Evolutionary conservation across 2,888 invertebrate species (phyloP), one percentile per base, ranked within the genome.

Genomic region (Nezara viridula): DNA sequence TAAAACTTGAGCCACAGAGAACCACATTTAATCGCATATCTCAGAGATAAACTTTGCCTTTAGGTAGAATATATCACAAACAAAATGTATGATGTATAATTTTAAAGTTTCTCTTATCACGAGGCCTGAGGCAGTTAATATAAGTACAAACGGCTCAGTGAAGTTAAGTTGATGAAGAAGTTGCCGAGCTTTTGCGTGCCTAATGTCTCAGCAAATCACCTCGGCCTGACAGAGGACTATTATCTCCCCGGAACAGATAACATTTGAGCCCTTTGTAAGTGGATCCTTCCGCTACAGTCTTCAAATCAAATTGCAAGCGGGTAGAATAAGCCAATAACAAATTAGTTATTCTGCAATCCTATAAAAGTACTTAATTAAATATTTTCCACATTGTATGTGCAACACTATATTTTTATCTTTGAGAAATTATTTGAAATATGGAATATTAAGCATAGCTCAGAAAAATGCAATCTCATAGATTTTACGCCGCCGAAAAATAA

Each of bases 161-260:
- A 60, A 27, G 27, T 27, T 60, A 60, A 60, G 60, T 60, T 60
- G 60, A 60, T 60, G 60, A 60, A 60, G 60, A 60, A 60, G 60
- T 60, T 60, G 60, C 60, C 60, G 60, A 60, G 60, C 27, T 60
- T 60, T 60, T 27, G 60, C 60, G 27, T 60, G 60, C 60, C 60
- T 60, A 60, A 60, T 60, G 60, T 60, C 60, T 60, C 60, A 60
- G 60, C 60, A 60, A 60, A 60, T 60, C 60, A 60, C 60, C 60
- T 60, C 60, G 9, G n/a, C 27, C n/a, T 27, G 60, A 60, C 60
- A 60, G 60, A 60, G 14, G 27, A 60, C 60, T 60, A 27, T 60
- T 60, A 60, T 60, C 60, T 60, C 60, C 27, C 60, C 5, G 27
- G 27, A 60, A 27, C 60, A 60, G 60, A 60, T 60, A 60, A 60